Conservation (phyloP, 2,888 invertebrate species). For the Oscheius myriophilus region DNA sequence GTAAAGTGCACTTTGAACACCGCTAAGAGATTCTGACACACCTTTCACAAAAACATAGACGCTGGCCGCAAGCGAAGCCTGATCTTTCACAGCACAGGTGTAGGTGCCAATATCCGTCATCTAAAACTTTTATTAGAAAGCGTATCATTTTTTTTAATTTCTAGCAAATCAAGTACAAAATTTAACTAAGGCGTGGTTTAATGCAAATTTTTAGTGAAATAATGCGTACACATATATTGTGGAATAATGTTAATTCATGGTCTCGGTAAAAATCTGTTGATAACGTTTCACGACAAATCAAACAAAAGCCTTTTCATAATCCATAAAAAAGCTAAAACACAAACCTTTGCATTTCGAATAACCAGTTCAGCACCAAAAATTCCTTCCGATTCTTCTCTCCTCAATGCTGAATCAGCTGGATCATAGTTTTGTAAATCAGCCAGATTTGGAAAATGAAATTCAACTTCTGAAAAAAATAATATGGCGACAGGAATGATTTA, state of each 20-base stretch:
- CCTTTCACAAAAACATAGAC: constrained; percentile 46
- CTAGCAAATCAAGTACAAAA: too few relatives aligned
- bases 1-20: background rate
- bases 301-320: background rate
- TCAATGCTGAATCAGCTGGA: constrained; percentile 18
- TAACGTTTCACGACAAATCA: background rate
- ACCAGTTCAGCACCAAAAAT: constrained; percentile 3
- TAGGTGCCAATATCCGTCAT: constrained; percentile 44
- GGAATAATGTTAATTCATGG: too few relatives aligned
- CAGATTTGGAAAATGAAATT: constrained; percentile 13
- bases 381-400: background rate
- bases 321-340: background rate
- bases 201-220: too few relatives aligned
- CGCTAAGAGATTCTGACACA: background rate
- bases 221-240: too few relatives aligned
- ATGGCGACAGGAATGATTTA: background rate
- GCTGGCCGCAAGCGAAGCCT: constrained; percentile 35
- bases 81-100: constrained; percentile 31
- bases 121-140: constrained; percentile 15
- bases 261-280: too few relatives aligned
- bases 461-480: constrained; percentile 13
- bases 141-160: too few relatives aligned
- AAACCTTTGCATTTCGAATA: constrained; percentile 22
- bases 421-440: constrained; percentile 9
- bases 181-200: too few relatives aligned